phyloP scores from a whole-genome alignment of 2,888 invertebrate species.

The Dasysyrphus albostriatus region DNA sequence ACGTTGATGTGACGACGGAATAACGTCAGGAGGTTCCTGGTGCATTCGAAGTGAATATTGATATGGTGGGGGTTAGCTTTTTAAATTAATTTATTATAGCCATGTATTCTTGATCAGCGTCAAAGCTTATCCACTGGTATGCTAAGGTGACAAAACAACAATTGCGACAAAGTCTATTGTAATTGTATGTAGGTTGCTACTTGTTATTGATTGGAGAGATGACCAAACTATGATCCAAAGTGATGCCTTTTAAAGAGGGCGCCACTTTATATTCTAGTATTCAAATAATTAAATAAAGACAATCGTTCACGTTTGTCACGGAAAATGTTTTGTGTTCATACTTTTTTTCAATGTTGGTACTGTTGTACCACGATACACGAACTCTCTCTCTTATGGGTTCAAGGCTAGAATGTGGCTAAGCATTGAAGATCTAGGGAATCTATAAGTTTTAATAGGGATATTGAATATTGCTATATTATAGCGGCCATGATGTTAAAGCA shows the following conservation, averaged over 20 bases:
- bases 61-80: background rate
- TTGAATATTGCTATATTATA: no score
- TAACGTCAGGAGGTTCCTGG: background rate
- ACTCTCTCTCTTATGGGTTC: background rate
- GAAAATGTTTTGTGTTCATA: background rate
- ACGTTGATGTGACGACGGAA: slow-evolving; percentile 27
- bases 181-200: background rate
- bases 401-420: no score
- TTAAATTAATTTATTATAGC: slow-evolving; percentile 1
- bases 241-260: background rate
- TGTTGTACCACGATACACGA: no score
- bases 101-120: slow-evolving; percentile 9
- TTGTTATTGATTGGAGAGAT: background rate
- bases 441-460: no score
- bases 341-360: no score
- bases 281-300: background rate
- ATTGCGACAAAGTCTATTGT: background rate
- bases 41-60: slow-evolving; percentile 34
- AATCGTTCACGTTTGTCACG: background rate
- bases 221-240: background rate
- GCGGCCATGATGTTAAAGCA: no score
- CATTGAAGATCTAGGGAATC: no score
- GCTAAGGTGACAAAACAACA: background rate
- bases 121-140: background rate
- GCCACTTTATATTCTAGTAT: background rate